A percentile compares a stretch with the other conserved stretches of the same genome.
Evolutionary conservation across 1,140 invertebrate species (phyloP).

Genomic region (Thaumatotibia leucotreta): DNA sequence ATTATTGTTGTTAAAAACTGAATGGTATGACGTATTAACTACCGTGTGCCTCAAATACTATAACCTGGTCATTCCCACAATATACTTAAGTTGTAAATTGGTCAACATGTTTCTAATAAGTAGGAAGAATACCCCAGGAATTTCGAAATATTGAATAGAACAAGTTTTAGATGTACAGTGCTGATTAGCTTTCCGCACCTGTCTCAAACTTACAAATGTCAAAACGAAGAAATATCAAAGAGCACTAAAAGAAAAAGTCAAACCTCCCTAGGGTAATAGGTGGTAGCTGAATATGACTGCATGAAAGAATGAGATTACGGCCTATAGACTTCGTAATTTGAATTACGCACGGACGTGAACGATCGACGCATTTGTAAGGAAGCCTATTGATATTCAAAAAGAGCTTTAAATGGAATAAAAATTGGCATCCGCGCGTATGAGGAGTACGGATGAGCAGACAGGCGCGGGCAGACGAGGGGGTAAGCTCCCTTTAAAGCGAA

Average conservation of each 20-base stretch:
- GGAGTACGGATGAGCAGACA: conserved; percentile 3
- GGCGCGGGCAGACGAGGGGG: conserved; percentile 9
- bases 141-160: too few species aligned
- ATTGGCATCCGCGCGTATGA: conserved; percentile 34
- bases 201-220: neutral
- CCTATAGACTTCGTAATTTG: conserved; percentile 22
- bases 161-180: too few species aligned
- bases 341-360: conserved; percentile 19
- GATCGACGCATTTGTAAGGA: conserved; percentile 22
- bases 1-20: too few species aligned
- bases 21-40: too few species aligned
- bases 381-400: conserved; percentile 37
- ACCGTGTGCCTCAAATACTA: too few species aligned
- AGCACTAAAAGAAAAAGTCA: neutral
- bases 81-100: too few species aligned
- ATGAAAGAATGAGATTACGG: conserved; percentile 10
- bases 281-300: neutral
- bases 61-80: too few species aligned
- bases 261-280: neutral
- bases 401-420: conserved; percentile 38
- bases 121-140: too few species aligned
- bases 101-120: too few species aligned
- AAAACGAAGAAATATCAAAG: neutral
- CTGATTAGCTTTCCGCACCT: too few species aligned
- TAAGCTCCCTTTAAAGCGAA: conserved; percentile 31